Base-by-base conservation (phyloP, 2,113 vertebrate species). In the Vulpes lagopus region DNA sequence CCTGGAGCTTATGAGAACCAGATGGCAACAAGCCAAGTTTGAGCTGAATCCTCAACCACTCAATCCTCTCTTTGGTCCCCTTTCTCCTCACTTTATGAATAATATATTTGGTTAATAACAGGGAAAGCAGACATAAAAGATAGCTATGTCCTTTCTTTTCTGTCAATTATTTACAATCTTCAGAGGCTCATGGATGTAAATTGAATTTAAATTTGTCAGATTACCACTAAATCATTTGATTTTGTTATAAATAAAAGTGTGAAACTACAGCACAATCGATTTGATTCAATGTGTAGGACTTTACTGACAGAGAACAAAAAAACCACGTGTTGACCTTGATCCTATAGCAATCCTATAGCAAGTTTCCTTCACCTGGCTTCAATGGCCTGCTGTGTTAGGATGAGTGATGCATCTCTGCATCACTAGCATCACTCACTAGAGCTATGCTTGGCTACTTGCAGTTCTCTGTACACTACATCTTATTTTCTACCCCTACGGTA, bases 141-240 rank as follows among this genome's bases (percentile, higher is more conserved):
- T 15, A 82, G 32, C 12, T 57, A 27, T 38, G 6, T 27, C 91
- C 32, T 95, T 35, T 79, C 38, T 96, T 88, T 97, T 90, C 35
- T 76, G 3, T 74, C 64, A 93, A n/a, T 84, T 71, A 90, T 38
- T 91, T 95, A 85, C 20, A 3, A 30, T 14, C n/a, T 43, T 94
- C 64, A 5, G 2, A 94, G 53, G 9, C 11, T 85, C 59, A 86
- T 65, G 8, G 15, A 60, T 65, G 15, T 20, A 92, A 96, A 91
- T 9, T 59, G 51, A 95, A 74, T 85, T 89, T 84, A 95, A 95
- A 94, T 89, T 62, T 76, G 73, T n/a, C 92, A 86, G 35, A 51
- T n/a, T 93, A 43, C 43, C 12, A 11, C n/a, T 82, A 87, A 94
- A 71, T 57, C 73, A 32, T 27, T 64, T 35, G 22, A 79, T 23